These are phyloP conservation scores for Sternotherus odoratus DNA, from an alignment of 2,797 vertebrate genomes.

Conservation along the genomic window DNA sequence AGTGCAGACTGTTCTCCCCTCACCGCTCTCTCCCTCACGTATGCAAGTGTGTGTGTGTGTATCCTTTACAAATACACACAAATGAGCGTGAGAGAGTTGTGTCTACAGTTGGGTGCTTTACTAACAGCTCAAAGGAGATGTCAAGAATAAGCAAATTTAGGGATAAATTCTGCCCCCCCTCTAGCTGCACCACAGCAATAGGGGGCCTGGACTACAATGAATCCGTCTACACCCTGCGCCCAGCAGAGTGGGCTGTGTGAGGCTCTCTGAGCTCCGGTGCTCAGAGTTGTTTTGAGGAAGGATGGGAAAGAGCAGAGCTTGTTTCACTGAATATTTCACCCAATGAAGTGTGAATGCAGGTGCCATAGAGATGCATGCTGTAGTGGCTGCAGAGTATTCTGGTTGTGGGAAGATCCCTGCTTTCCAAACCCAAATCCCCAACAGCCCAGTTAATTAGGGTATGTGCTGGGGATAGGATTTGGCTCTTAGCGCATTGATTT, in stretches of 20 bases:
- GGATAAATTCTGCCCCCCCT: not conserved
- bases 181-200: not conserved
- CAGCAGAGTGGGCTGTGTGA: rapidly evolving
- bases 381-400: not conserved
- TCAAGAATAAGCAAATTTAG: not conserved
- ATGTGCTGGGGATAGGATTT: not conserved
- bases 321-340: not conserved
- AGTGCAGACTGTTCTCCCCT: not conserved
- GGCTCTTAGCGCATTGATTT: not conserved
- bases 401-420: not conserved
- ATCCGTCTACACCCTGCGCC: rapidly evolving
- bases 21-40: rapidly evolving
- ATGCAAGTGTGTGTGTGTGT: not conserved
- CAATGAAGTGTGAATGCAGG: not conserved
- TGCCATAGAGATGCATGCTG: not conserved
- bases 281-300: not conserved
- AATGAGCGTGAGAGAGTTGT: not conserved
- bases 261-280: not conserved
- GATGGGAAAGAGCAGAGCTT: not conserved
- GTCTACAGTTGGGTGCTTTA: not conserved
- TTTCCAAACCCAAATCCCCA: not conserved
- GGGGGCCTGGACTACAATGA: not conserved
- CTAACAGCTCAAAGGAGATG: not conserved
- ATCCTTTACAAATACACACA: not conserved
- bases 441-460: not conserved